phyloP scores from a whole-genome alignment of 1,140 invertebrate species.

The Cyclina sinensis region DNA sequence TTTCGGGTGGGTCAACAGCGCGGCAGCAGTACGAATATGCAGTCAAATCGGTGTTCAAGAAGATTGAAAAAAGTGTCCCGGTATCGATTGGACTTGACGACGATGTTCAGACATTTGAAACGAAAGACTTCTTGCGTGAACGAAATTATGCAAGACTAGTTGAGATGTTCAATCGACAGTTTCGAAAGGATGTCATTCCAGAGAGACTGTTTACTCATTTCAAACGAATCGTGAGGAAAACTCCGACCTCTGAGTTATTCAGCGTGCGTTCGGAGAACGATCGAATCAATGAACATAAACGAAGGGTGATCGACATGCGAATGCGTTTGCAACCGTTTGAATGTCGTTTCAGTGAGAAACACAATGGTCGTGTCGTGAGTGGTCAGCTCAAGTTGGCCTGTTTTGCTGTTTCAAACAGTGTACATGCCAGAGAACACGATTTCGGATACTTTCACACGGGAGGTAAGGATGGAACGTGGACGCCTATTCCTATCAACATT shows the following conservation, averaged over 20 bases:
- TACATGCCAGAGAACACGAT: neutral
- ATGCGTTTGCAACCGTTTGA: neutral
- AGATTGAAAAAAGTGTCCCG: neutral
- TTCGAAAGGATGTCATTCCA: no score
- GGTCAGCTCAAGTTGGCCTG: neutral
- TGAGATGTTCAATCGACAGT: no score
- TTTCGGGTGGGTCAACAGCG: neutral
- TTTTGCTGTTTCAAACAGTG: neutral
- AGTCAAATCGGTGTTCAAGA: neutral
- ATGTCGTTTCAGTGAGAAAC: neutral
- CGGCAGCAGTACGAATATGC: neutral
- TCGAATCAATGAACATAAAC: no score
- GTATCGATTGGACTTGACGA: neutral
- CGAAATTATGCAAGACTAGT: no score
- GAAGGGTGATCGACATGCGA: no score
- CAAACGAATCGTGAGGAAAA: neutral
- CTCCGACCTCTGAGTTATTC: neutral
- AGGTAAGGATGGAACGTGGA: neutral
- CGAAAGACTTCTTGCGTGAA: no score
- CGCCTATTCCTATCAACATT: neutral
- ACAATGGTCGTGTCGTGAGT: neutral
- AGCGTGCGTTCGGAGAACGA: neutral
- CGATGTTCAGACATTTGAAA: neutral
- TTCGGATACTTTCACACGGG: no score
- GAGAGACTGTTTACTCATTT: no score